Evolutionary conservation across 2,888 invertebrate genomes (phyloP), one percentile per base, ranked within the genome.

Genomic region (Philopedon plagiatum): DNA sequence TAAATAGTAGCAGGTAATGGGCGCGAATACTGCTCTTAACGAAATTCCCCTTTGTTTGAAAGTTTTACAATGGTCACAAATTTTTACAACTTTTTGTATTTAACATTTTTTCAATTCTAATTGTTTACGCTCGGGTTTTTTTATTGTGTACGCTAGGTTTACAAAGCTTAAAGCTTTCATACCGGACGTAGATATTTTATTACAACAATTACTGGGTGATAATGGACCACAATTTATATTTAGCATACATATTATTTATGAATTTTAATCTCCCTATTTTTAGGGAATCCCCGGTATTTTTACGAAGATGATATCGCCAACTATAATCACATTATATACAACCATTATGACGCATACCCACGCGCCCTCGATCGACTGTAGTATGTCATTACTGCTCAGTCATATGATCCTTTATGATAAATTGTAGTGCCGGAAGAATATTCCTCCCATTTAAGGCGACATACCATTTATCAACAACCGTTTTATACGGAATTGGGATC

Each of bases 391-490:
- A 41, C 41, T 18, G 37, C 44, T n/a, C 21, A 60, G 60, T 60
- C 60, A 60, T 44, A 44, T 60, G 60, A 60, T 60, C 41, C n/a
- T 60, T 26, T 60, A 19, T 60, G 60, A 60, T 60, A 60, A 60
- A 60, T 60, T 60, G 60, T 44, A n/a, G 1, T 13, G 39, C 60
- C 41, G 44, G 60, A 60, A 60, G 39, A 60, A 26, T 60, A 41
- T 26, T 26, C 15, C 23, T 39, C 29, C 60, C 15, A 21, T 44
- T 29, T 60, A 9, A 9, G 2, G 18, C 9, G 60, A 60, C 60
- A 60, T 19, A 29, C 19, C 60, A 41, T 60, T 60, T 60, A 60
- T 60, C 41, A 29, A 18, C 13, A 26, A 54, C 18, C 13, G 15
- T 9, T 54, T 54, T 29, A 8, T 39, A 29, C 8, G 51, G 13